Conservation (phyloP, 2,113 vertebrate species). For the Ahaetulla prasina region DNA sequence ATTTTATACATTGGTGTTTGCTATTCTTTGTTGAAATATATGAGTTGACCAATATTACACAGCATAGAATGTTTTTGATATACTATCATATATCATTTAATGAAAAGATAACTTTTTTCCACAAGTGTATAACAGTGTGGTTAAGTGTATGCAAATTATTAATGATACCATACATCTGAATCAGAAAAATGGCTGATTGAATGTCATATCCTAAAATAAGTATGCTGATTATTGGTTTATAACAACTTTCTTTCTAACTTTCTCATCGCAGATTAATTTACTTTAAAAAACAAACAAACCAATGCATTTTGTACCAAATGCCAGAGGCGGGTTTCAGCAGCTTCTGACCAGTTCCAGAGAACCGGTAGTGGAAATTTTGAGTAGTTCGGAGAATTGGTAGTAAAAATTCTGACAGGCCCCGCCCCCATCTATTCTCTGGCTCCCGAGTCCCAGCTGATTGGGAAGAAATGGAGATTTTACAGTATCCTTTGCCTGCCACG, state of each 20-base stretch:
- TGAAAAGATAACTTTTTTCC: not conserved
- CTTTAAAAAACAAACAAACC: not conserved
- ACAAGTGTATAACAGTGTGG: not conserved
- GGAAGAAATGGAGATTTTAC: no score
- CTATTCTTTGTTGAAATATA: not conserved
- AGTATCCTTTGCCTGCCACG: no score
- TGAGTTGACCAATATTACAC: not conserved
- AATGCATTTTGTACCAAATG: not conserved
- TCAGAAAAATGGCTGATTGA: conserved; percentile 8
- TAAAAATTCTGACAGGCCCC: no score
- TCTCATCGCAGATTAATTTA: not conserved
- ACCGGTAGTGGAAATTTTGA: no score
- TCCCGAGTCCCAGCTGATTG: no score
- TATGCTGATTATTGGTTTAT: not conserved
- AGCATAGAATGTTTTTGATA: not conserved
- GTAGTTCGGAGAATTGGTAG: no score
- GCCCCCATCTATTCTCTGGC: no score
- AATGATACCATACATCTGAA: not conserved
- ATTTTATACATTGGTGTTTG: not conserved
- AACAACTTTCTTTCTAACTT: not conserved
- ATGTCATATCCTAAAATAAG: not conserved
- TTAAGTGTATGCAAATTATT: not conserved
- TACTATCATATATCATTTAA: not conserved
- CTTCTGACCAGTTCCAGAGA: no score
- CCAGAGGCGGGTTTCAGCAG: no score